A percentile compares a stretch with the other conserved stretches of the same genome.
Conservation (phyloP, 2,888 invertebrate species). For the Tetranychus piercei region DNA sequence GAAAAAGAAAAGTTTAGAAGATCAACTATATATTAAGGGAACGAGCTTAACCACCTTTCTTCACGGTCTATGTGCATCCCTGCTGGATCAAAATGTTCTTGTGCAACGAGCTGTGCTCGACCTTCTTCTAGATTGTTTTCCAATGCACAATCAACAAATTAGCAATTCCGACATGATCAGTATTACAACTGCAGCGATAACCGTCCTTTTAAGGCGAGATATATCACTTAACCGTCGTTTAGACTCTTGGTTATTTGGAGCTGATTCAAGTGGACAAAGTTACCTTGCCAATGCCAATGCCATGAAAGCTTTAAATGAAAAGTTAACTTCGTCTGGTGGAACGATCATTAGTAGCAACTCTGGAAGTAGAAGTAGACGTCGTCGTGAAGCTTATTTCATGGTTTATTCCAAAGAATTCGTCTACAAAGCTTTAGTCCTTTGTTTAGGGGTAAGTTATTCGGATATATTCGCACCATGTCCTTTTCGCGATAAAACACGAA, state of each 20-base stretch:
- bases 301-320: not conserved
- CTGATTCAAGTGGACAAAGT: slow-evolving; percentile 35
- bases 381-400: slow-evolving; percentile 41
- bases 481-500: not conserved
- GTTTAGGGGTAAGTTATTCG: slow-evolving; percentile 18
- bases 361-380: not conserved
- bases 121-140: slow-evolving; percentile 59
- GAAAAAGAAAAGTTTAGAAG: slow-evolving; percentile 54
- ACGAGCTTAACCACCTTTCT: slow-evolving; percentile 65
- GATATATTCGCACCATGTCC: not conserved
- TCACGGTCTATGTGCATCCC: slow-evolving; percentile 53
- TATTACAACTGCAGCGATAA: slow-evolving; percentile 51
- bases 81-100: slow-evolving; percentile 55
- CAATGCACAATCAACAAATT: slow-evolving; percentile 56
- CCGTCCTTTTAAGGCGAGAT: slow-evolving; percentile 54
- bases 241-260: slow-evolving; percentile 63
- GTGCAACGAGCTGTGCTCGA: slow-evolving; percentile 71
- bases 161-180: slow-evolving; percentile 44
- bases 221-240: slow-evolving; percentile 71
- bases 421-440: slow-evolving; percentile 40
- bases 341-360: not conserved
- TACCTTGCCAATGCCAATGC: slow-evolving; percentile 1
- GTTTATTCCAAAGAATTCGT: slow-evolving; percentile 43
- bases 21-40: slow-evolving; percentile 63
- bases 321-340: slow-evolving; percentile 8